These are phyloP conservation scores for Gobionotothen gibberifrons DNA, from an alignment of 2,797 vertebrate genomes.

Conservation along the genomic window DNA sequence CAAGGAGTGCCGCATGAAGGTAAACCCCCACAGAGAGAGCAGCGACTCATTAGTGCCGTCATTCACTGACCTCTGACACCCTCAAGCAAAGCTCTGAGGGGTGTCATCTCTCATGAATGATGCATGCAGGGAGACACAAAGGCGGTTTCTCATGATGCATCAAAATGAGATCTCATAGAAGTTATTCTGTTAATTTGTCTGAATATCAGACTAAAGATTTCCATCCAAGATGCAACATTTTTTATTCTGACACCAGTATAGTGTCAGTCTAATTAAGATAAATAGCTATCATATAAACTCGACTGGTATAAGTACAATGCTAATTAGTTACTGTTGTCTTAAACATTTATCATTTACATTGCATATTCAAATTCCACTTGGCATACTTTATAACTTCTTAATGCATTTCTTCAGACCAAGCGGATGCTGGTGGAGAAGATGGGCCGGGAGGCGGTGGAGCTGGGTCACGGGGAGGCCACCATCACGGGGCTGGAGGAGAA, in stretches of 20 bases:
- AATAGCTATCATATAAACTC: neutral
- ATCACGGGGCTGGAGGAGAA: conserved; percentile 99
- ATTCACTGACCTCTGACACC: neutral
- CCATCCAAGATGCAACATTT: neutral
- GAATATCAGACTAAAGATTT: neutral
- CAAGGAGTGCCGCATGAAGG: conserved; percentile 97
- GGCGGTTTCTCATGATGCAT: neutral
- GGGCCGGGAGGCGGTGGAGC: conserved; percentile 97
- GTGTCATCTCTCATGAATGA: neutral
- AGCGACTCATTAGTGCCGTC: neutral
- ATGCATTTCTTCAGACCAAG: conserved; percentile 87
- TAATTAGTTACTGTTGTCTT: neutral
- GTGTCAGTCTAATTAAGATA: neutral
- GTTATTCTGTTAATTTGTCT: neutral
- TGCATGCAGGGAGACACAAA: neutral
- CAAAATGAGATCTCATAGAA: neutral
- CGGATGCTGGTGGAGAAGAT: conserved; percentile 99
- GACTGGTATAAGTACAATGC: neutral
- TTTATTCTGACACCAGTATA: too few species aligned
- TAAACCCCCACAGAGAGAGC: conserved; percentile 54
- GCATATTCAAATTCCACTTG: neutral
- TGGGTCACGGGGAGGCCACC: conserved; percentile 97
- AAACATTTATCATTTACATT: neutral
- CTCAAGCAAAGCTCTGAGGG: neutral
- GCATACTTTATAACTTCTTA: neutral